A percentile compares a stretch with the other conserved stretches of the same genome.
Evolutionary conservation across 1,140 invertebrate species (phyloP).

Genomic region (Hylaeus anthracinus): DNA sequence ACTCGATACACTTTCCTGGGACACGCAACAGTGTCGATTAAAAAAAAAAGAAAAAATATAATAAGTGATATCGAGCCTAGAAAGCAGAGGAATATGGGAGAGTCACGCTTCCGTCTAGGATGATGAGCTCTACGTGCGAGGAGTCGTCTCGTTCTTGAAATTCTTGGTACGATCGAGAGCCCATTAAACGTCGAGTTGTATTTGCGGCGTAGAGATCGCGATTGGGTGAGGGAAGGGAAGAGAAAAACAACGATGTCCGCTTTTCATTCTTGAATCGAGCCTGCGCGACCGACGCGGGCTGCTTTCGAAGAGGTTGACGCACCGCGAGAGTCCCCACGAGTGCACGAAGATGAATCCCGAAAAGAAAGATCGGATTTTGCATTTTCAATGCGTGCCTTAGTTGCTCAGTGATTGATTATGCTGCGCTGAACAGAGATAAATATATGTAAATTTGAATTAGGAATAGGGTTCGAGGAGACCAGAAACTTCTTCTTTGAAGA

Average conservation of each 20-base stretch:
- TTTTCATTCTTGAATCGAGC: constrained; percentile 56
- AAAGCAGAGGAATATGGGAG: background rate
- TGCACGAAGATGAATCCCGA: background rate
- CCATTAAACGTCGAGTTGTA: background rate
- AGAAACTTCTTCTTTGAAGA: too few species aligned
- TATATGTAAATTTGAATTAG: too few species aligned
- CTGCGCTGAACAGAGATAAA: too few species aligned
- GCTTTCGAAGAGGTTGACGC: constrained; percentile 13
- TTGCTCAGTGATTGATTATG: too few species aligned
- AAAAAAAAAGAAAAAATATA: background rate
- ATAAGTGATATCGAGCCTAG: background rate
- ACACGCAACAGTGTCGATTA: background rate
- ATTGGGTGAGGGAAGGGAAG: background rate
- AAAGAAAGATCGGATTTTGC: too few species aligned
- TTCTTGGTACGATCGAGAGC: background rate
- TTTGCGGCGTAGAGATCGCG: background rate
- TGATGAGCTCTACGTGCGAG: too few species aligned
- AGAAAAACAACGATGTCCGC: constrained; percentile 51
- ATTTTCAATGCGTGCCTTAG: too few species aligned
- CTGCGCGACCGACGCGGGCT: constrained; percentile 4
- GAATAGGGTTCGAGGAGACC: too few species aligned
- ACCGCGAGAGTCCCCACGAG: too few species aligned
- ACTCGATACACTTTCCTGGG: constrained; percentile 12
- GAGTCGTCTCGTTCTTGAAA: background rate
- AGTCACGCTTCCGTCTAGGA: too few species aligned